Base-by-base conservation (phyloP, 2,113 vertebrate species). In the Nycticryphes semicollaris region DNA sequence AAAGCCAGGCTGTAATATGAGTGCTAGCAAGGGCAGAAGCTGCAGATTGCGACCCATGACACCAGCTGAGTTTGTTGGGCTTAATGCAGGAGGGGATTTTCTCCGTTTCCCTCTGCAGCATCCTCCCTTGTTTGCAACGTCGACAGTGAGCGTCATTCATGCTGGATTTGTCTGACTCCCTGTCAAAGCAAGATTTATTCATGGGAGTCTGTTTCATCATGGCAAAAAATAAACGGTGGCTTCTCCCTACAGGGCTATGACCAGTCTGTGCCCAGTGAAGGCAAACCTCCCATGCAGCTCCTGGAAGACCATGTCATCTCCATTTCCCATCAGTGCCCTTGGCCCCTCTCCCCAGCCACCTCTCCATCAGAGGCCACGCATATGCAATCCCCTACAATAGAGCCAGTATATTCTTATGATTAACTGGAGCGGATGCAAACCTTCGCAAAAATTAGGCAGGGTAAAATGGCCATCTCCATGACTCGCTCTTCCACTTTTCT, bases 361-460 rank as follows among this genome's bases (percentile, higher is more conserved):
- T 25, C 12, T 63, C 51, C 12, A 5, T 30, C 45, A 53, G 15
- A 31, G 3, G 28, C 3, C 6, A 13, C 6, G 8, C 0, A 0
- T 51, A 6, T 24, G 35, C 35, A 51, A 17, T 37, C 45, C 24
- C 45, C 1, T 37, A 25, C 3, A 11, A 48, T 0, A 39, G 5
- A 41, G 28, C 33, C 30, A 12, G 20, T 8, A 6, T 14, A 8
- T 51, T 47, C 77, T 45, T 68, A 51, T 3, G 0, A 70, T 74
- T 59, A 69, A 19, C 14, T 43, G 2, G 1, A 83, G 30, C 0
- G 1, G 43, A 30, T 69, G 20, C 50, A 78, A 78, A 75, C 6
- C 19, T 75, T 57, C 30, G 48, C 17, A 57, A 43, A 24, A 78
- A 57, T 20, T 18, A 27, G 28, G 23, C 12, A 8, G n/a, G 4